Evolutionary conservation across 2,888 invertebrate species (phyloP).

Genomic region (Chalcosyrphus nemorum): DNA sequence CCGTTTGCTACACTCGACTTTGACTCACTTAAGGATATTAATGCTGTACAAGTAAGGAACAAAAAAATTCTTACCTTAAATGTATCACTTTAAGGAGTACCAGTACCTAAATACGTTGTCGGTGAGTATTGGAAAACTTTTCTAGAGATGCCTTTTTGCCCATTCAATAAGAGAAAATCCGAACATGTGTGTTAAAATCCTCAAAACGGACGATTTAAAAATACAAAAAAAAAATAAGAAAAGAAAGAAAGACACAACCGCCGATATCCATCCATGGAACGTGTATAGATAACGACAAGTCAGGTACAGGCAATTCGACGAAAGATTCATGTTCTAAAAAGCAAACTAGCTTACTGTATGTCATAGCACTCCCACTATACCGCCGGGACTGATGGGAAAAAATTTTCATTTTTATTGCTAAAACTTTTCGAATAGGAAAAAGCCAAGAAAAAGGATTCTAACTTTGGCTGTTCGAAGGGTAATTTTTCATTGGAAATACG

Average conservation of each 20-base stretch:
- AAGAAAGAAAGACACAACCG: too few relatives aligned
- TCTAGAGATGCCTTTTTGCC: background rate
- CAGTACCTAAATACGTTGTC: too few relatives aligned
- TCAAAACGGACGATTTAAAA: background rate
- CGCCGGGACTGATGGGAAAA: background rate
- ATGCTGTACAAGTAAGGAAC: background rate
- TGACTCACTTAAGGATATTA: background rate
- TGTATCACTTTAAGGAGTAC: slow-evolving; percentile 3
- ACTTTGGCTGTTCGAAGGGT: background rate
- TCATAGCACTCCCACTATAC: background rate
- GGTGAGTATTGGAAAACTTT: background rate
- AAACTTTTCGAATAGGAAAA: slow-evolving; percentile 13
- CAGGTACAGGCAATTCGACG: background rate
- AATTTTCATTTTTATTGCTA: slow-evolving; percentile 15
- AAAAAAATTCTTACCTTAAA: background rate
- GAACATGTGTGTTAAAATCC: background rate
- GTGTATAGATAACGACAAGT: background rate
- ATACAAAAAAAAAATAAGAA: background rate
- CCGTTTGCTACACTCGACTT: background rate
- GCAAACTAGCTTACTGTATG: background rate
- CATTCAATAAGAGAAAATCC: background rate
- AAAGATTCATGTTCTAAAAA: background rate
- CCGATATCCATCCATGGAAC: background rate
- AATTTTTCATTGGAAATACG: slow-evolving; percentile 11
- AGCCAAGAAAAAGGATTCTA: background rate